Percentiles rank a stretch among this genome's conserved stretches.
Evolutionary conservation across 1,140 invertebrate genomes (phyloP).

Genomic region (Leptopilina clavipes): DNA sequence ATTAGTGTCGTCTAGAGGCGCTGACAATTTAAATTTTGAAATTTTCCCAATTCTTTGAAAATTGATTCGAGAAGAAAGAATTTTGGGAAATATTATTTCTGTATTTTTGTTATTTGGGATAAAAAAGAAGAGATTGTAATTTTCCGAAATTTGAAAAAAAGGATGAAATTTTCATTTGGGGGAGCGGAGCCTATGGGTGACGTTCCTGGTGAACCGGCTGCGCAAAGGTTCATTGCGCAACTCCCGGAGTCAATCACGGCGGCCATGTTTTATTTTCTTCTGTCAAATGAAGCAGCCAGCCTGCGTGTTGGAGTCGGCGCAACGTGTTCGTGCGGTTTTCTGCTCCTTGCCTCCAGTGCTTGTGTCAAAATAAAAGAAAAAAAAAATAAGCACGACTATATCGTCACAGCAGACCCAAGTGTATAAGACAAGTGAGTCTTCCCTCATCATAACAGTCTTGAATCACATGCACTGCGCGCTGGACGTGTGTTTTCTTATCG

Average conservation of each 20-base stretch:
- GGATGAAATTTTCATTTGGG: no score
- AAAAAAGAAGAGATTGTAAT: no score
- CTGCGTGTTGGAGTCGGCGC: neutral
- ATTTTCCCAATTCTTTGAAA: no score
- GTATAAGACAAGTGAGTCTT: slow-evolving; percentile 55
- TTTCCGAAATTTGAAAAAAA: no score
- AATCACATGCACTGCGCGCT: slow-evolving; percentile 48
- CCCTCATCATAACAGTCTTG: slow-evolving; percentile 45
- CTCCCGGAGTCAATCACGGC: neutral
- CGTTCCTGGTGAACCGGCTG: slow-evolving; percentile 12
- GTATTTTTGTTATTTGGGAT: no score
- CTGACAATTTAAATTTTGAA: neutral
- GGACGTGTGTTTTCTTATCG: slow-evolving; percentile 37
- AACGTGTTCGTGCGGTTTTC: slow-evolving; percentile 1
- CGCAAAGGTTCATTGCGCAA: slow-evolving; percentile 54
- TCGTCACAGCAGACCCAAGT: slow-evolving; percentile 43
- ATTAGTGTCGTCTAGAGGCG: slow-evolving; percentile 3
- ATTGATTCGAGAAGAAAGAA: no score
- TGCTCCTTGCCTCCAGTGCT: neutral
- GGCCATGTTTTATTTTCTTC: neutral
- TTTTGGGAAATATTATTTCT: no score
- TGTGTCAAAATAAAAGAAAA: slow-evolving; percentile 39
- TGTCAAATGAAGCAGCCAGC: neutral
- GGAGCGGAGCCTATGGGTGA: no score
- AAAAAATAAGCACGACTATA: slow-evolving; percentile 57